Base-by-base conservation (phyloP, 2,797 vertebrate genomes). In the Sebastes hopkinsi region DNA sequence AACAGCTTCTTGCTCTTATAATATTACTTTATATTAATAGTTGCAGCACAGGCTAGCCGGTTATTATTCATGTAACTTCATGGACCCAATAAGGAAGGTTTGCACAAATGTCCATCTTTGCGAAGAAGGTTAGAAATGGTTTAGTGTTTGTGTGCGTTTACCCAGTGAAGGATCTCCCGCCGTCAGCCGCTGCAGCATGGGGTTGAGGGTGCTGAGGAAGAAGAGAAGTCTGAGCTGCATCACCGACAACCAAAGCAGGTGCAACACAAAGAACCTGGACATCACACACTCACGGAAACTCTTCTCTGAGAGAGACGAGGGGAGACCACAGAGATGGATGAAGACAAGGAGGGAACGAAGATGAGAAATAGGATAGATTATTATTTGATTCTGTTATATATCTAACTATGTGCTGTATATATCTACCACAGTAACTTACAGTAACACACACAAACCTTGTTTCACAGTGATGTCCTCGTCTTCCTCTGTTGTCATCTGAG, bases 141-240 rank as follows among this genome's bases (percentile, higher is more conserved):
- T 12, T 36, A 36, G 11, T 36, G 34, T 36, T 36, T 36, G 34
- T 36, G 34, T 46, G 18, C 4, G 8, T 50, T 50, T 50, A 50
- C 46, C 46, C 46, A 50, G 18, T 18, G 46, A 50, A 50, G 46
- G 46, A 20, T 50, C 46, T 20, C 13, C 46, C 3, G 6, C 18
- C 13, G 46, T 50, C 16, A 50, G 46, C 16, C 16, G 94, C 64
- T 92, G 92, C 5, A 99, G 95, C 83, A 95, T 96, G 0, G 97
- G 94, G 93, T 98, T 98, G 67, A 99, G 96, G 22, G 97, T 98
- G 30, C 97, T 96, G 1, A 99, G 98, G 90, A 99, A 99, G 75
- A 99, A 91, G 85, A 97, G 97, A 46, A 98, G 97, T 58, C 98
- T 96, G 79, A 99, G 85, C 94, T 99, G 98, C 93, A 98, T 98